phyloP scores from a whole-genome alignment of 2,113 vertebrate genomes.

The Prinia subflava region DNA sequence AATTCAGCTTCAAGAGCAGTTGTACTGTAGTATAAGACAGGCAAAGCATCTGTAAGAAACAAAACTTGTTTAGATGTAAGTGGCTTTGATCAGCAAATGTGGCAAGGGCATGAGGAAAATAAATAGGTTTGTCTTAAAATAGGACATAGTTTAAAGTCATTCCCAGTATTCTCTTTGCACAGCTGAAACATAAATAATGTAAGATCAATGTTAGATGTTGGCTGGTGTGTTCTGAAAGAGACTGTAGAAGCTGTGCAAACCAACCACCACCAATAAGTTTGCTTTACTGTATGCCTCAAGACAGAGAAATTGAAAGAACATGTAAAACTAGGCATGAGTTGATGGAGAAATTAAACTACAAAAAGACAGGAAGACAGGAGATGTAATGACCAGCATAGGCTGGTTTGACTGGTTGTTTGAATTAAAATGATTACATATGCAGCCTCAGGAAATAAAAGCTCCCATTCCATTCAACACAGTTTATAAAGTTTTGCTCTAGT shows the following conservation, averaged over 20 bases:
- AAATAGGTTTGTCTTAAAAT: constrained; percentile 36
- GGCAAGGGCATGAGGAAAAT: constrained; percentile 19
- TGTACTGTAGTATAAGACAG: not conserved
- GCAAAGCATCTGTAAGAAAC: constrained; percentile 11
- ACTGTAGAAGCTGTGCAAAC: not conserved
- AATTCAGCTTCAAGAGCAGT: not conserved
- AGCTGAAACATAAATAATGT: constrained; percentile 22
- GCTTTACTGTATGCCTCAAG: not conserved
- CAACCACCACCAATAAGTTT: not conserved
- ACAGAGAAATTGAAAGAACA: not conserved
- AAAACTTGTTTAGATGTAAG: constrained; percentile 13
- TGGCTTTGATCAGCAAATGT: constrained; percentile 32
- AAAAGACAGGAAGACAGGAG: not conserved
- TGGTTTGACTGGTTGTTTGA: not conserved
- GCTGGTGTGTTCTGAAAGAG: not conserved
- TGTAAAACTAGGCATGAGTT: not conserved
- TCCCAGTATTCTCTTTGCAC: not conserved
- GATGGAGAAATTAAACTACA: constrained; percentile 19
- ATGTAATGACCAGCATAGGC: not conserved
- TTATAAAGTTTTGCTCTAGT: constrained; percentile 27
- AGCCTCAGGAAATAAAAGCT: constrained; percentile 43
- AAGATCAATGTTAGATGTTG: not conserved
- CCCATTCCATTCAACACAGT: not conserved
- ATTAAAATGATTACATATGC: not conserved
- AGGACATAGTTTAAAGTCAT: constrained; percentile 24